These are phyloP conservation scores for Phycodurus eques DNA, from an alignment of 2,113 vertebrate species.

Conservation along the genomic window DNA sequence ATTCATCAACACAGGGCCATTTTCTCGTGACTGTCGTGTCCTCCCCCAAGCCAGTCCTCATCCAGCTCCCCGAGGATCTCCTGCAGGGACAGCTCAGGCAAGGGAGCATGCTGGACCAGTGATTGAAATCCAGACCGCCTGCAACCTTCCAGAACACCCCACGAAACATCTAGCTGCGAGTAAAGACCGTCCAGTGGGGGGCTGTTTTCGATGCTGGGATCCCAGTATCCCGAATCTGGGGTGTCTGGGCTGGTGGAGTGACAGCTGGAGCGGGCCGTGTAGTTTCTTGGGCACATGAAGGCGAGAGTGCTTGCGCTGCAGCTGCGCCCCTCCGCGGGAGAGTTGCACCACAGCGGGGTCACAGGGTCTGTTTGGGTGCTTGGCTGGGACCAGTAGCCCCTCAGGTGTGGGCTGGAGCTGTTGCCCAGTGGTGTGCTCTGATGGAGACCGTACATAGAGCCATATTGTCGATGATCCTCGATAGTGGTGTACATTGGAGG, in stretches of 20 bases:
- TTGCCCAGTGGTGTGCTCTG: constrained; percentile 21
- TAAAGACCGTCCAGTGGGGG: constrained; percentile 10
- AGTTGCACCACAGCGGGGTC: constrained; percentile 38
- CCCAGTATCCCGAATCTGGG: constrained; percentile 65
- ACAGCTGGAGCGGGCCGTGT: constrained; percentile 10
- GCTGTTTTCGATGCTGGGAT: constrained; percentile 38
- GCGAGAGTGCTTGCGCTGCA: constrained; percentile 15
- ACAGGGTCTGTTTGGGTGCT: constrained; percentile 24
- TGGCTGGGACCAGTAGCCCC: constrained; percentile 44
- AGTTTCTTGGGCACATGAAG: constrained; percentile 37
- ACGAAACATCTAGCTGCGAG: constrained; percentile 43
- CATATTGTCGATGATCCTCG: constrained; percentile 32
- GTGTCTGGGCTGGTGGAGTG: constrained; percentile 57
- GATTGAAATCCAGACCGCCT: background rate
- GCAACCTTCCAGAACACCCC: constrained; percentile 20
- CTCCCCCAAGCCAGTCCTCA: constrained; percentile 60
- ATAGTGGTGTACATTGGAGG: constrained; percentile 27
- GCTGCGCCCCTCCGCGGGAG: constrained; percentile 35
- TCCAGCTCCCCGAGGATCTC: constrained; percentile 68
- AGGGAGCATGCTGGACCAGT: constrained; percentile 22
- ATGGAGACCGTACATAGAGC: constrained; percentile 33
- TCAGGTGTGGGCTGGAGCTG: constrained; percentile 27
- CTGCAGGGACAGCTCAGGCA: constrained; percentile 69
- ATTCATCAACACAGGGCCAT: constrained; percentile 34
- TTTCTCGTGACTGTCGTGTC: constrained; percentile 24